Conservation (phyloP, 2,113 vertebrate genomes). For the Melanerpes formicivorus region DNA sequence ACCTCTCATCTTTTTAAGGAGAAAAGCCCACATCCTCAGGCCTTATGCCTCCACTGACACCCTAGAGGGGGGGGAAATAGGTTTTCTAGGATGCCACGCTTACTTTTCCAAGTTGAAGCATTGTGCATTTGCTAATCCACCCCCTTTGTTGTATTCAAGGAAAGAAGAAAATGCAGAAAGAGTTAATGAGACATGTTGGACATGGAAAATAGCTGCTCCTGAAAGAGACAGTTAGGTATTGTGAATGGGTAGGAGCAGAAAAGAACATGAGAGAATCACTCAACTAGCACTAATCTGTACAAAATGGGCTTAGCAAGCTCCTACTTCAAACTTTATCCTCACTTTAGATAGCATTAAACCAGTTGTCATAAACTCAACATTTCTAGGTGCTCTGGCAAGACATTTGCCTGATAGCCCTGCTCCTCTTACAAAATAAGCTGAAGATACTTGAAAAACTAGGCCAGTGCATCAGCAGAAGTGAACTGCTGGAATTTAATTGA, state of each 20-base stretch:
- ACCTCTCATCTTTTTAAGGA: background rate
- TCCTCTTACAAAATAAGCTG: background rate
- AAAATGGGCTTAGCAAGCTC: background rate
- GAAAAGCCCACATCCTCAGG: background rate
- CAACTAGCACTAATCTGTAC: conserved; percentile 7
- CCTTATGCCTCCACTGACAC: background rate
- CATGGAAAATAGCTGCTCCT: background rate
- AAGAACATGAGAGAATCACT: background rate
- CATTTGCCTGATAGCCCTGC: background rate
- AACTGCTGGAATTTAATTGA: background rate
- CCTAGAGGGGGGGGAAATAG: background rate
- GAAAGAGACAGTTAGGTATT: background rate
- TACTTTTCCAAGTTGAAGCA: background rate
- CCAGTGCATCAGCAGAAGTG: background rate
- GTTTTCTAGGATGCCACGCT: background rate
- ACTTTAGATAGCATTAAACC: conserved; percentile 10
- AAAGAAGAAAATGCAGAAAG: conserved; percentile 6
- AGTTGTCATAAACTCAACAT: conserved; percentile 14
- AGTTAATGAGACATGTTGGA: background rate
- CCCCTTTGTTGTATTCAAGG: background rate
- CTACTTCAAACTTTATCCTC: conserved; percentile 24
- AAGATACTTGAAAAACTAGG: background rate
- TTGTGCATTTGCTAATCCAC: background rate
- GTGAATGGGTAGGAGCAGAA: background rate
- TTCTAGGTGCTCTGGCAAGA: background rate